Percentiles rank a stretch among this genome's conserved stretches.
Conservation (phyloP, 2,113 vertebrate species). For the Chaetops frenatus region DNA sequence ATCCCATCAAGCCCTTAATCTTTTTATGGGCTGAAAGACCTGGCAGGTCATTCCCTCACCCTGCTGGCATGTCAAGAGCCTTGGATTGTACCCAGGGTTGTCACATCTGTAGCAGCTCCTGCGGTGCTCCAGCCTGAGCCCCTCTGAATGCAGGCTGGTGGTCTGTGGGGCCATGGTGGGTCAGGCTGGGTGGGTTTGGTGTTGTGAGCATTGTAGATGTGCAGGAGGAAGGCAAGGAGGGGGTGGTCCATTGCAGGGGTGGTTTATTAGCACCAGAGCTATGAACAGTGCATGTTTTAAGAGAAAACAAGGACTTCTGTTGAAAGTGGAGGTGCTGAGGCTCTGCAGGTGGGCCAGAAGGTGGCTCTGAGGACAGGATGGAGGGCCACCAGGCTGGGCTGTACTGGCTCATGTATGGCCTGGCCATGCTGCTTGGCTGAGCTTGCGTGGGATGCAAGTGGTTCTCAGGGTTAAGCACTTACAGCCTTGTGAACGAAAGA, state of each 20-base stretch:
- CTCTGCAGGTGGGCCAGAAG: background rate
- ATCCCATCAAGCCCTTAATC: background rate
- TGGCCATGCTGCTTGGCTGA: fast-evolving
- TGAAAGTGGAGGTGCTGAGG: background rate
- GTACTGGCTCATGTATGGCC: fast-evolving
- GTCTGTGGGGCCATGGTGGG: fast-evolving
- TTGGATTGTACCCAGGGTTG: background rate
- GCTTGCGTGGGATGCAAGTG: background rate
- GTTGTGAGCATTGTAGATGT: background rate
- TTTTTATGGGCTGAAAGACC: background rate
- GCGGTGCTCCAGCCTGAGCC: background rate
- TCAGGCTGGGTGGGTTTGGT: background rate
- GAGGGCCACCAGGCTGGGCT: fast-evolving
- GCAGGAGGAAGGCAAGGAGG: background rate
- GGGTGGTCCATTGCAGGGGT: too few species aligned
- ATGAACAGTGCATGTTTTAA: fast-evolving
- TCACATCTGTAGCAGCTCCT: fast-evolving
- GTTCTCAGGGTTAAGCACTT: background rate
- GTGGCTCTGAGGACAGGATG: background rate
- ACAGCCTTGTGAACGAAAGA: background rate
- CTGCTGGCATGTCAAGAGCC: background rate
- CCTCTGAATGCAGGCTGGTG: background rate
- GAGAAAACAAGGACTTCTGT: background rate
- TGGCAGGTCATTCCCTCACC: background rate
- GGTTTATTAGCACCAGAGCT: background rate